Evolutionary conservation across 2,797 vertebrate species (phyloP).

Genomic region (Parambassis ranga): DNA sequence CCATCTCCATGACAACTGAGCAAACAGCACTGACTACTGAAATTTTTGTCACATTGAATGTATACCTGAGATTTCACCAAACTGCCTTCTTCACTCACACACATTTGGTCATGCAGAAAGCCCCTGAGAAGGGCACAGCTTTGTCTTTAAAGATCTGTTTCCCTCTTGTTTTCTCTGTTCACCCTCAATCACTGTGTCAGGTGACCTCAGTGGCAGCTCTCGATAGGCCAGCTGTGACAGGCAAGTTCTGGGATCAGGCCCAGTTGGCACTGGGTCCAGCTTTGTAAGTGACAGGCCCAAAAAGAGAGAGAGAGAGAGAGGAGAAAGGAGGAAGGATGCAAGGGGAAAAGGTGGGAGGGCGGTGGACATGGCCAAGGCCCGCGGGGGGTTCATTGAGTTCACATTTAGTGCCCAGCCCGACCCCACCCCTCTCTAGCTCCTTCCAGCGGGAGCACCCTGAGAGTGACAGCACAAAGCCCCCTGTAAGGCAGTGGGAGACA

Average conservation of each 20-base stretch:
- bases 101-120: slow-evolving; percentile 19
- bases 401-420: slow-evolving; percentile 45
- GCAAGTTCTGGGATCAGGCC: slow-evolving; percentile 71
- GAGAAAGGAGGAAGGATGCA: slow-evolving; percentile 41
- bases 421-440: slow-evolving; percentile 34
- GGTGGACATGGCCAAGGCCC: slow-evolving; percentile 60
- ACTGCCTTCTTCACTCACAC: slow-evolving; percentile 5
- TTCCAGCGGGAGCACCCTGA: slow-evolving; percentile 62
- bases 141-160: slow-evolving; percentile 45
- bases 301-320: slow-evolving; percentile 16
- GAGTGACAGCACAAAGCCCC: slow-evolving; percentile 82
- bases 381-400: slow-evolving; percentile 81
- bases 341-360: slow-evolving; percentile 56
- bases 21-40: too few relatives aligned
- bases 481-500: slow-evolving; percentile 74
- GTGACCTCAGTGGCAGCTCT: slow-evolving; percentile 54
- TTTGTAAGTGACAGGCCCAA: slow-evolving; percentile 61
- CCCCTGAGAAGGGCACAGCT: slow-evolving; percentile 24
- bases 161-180: slow-evolving; percentile 50
- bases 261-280: slow-evolving; percentile 72
- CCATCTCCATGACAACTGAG: neutral
- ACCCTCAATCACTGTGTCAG: slow-evolving; percentile 59
- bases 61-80: too few relatives aligned
- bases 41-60: too few relatives aligned
- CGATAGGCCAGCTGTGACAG: slow-evolving; percentile 68